Evolutionary conservation across 2,888 invertebrate species (phyloP), one percentile per base, ranked within the genome.

Genomic region (Notodonta ziczac): DNA sequence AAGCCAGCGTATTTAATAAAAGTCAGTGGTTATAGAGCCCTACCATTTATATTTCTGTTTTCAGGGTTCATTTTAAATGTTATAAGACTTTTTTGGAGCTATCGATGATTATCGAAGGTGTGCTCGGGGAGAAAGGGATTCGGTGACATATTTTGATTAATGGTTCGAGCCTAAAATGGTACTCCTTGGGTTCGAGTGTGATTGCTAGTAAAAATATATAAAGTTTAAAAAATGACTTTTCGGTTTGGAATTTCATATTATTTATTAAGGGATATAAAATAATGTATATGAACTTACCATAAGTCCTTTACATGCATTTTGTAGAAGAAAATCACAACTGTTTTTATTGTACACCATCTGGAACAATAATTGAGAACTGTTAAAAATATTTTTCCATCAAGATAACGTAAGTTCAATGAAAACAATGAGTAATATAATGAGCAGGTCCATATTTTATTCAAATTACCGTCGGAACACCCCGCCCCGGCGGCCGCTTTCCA

Each of bases 251-350:
- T 24, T 24, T 24, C 5, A 40, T 9, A 40, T 6, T 40, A 40
- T 9, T 40, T 40, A 40, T 40, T 40, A 6, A 35, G 35, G 7
- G 35, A 5, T 0, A 35, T 4, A 35, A 4, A 42, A 42, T 42
- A 42, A 0, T 42, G 9, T 42, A 9, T 8, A 56, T 6, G 42
- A 54, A 84, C 89, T 88, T 67, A 90, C 89, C 89, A 90, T 90
- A 89, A 89, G 76, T 76, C 82, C 69, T 72, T 68, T 70, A 72
- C 72, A 76, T 77, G 84, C 89, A 89, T 89, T 84, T 84, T 87
- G 84, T 77, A 72, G 72, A 42, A 56, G 61, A 63, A 63, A 70
- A 72, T 68, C 68, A 68, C 73, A 62, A 72, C 65, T 67, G 69
- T 57, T 67, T 70, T 60, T 61, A 59, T 62, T 65, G 64, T 61